Conservation (phyloP, 2,888 invertebrate genomes). For the Sepioteuthis lessoniana region DNA sequence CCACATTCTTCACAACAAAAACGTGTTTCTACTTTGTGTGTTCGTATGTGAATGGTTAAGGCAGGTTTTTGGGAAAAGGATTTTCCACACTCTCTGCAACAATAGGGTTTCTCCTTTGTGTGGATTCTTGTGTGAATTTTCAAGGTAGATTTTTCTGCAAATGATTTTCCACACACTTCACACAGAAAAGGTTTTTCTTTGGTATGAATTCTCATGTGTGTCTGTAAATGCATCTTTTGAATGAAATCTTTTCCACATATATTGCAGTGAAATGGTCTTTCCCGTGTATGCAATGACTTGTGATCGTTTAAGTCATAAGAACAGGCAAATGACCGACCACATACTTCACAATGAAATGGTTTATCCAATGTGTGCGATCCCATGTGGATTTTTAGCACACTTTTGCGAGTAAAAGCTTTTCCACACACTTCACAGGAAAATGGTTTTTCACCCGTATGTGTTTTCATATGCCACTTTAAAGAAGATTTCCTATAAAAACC, state of each 20-base stretch:
- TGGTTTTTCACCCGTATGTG: too few relatives aligned
- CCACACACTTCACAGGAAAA: background rate
- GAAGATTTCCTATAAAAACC: too few relatives aligned
- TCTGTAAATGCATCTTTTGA: too few relatives aligned
- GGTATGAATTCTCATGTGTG: too few relatives aligned
- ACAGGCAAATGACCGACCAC: background rate
- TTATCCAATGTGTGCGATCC: background rate
- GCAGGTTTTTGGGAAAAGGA: background rate
- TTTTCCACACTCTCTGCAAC: background rate
- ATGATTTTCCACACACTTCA: background rate
- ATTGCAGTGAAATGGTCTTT: background rate
- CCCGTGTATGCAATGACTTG: background rate
- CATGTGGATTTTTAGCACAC: background rate
- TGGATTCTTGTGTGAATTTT: background rate
- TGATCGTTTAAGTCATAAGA: background rate
- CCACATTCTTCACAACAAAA: background rate
- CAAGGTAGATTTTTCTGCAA: background rate
- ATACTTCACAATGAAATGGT: background rate
- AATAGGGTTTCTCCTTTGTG: background rate
- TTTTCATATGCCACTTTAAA: too few relatives aligned
- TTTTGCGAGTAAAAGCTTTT: background rate
- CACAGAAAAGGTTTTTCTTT: too few relatives aligned
- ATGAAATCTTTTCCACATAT: background rate
- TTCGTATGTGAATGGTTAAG: slow-evolving; percentile 1
- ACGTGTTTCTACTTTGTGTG: background rate